Evolutionary conservation across 2,888 invertebrate genomes (phyloP), one percentile per base, ranked within the genome.

Genomic region (Leptothorax acervorum): DNA sequence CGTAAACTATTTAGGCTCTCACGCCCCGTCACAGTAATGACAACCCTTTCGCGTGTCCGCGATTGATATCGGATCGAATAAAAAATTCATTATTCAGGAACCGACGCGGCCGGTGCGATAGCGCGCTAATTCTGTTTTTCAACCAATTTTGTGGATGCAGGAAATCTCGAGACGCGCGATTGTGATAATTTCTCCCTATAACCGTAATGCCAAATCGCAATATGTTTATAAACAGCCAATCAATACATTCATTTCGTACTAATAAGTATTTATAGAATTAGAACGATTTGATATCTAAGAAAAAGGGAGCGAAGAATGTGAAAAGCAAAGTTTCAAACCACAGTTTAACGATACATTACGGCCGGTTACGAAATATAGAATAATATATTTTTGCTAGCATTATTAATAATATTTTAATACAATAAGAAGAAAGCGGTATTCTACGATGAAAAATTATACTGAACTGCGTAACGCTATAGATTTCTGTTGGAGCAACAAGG

Each of bases 51-150:
- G 83, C 83, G 23, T 79, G 53, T 42, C 42, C 68, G n/a, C 74
- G 83, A 79, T 83, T 83, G 68, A 79, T 83, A 83, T 79, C 83
- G 48, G 62, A 5, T 28, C 42, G 68, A 81, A 70, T 83, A 79
- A 83, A 83, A 81, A 83, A 83, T 83, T 83, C 70, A 83, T 79
- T 70, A 60, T 70, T 79, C 53, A 51, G 63, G 63, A 81, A 48
- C 23, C 45, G 12, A 57, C 48, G 23, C 15, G 68, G 8, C 48
- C 15, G 31, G 15, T 42, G 28, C 23, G 78, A 78, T 78, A 68
- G 35, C 57, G 71, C 39, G 45, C n/a, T 48, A 23, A 53, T 62
- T 75, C 45, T 45, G 18, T 60, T 57, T 28, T 75, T 76, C 5
- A 65, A 55, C 1, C 31, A 70, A 57, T 79, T 73, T 42, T 79